Conservation (phyloP, 2,113 vertebrate species). For the Bettongia penicillata region DNA sequence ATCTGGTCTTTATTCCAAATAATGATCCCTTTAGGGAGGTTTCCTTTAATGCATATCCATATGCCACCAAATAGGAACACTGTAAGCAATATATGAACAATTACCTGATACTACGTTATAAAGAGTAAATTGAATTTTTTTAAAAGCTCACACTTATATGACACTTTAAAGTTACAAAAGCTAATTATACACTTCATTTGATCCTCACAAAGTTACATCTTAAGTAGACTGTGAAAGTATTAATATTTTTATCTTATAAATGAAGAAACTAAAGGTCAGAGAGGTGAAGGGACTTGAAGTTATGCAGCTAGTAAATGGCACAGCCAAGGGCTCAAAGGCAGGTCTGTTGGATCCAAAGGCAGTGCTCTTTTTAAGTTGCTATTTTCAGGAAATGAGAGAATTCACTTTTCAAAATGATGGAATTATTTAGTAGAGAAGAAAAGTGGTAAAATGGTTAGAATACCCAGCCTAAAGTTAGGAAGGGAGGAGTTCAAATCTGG, state of each 20-base stretch:
- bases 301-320: background rate
- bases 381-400: background rate
- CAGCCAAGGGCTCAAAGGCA: too few species aligned
- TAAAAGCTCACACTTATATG: background rate
- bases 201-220: background rate
- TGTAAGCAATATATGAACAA: background rate
- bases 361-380: background rate
- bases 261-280: background rate
- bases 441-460: too few species aligned
- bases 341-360: too few species aligned
- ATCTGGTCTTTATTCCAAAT: background rate
- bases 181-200: background rate
- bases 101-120: background rate
- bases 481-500: too few species aligned
- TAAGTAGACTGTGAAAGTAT: background rate
- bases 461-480: too few species aligned
- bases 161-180: background rate
- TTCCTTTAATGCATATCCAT: background rate
- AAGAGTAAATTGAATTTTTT: background rate
- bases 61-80: background rate
- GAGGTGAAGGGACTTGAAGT: background rate
- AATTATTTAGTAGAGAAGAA: too few species aligned
- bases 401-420: too few species aligned
- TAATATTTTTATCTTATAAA: background rate
- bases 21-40: background rate